A percentile compares a stretch with the other conserved stretches of the same genome.
These are phyloP conservation scores for Willowsia nigromaculata DNA, from an alignment of 2,888 invertebrate genomes.

Conservation along the genomic window DNA sequence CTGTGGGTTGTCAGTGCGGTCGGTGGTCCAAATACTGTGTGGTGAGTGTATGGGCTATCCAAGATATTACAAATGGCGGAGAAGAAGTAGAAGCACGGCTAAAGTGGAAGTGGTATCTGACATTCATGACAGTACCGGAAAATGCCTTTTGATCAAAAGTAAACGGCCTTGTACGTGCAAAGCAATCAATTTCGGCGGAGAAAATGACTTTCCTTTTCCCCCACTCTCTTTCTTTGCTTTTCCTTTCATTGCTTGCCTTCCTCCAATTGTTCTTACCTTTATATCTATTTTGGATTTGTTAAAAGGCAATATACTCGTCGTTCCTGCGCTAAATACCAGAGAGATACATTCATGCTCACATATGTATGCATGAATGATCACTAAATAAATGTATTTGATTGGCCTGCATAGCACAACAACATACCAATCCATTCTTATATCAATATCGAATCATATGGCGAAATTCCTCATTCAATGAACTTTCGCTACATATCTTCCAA, in stretches of 20 bases:
- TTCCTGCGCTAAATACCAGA: conserved; percentile 18
- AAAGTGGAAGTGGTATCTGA: conserved; percentile 34
- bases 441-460: not conserved
- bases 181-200: conserved; percentile 70
- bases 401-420: not conserved
- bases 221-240: conserved; percentile 57
- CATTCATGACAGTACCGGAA: conserved; percentile 68
- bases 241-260: conserved; percentile 5
- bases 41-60: not conserved
- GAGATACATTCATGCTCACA: not conserved
- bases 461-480: conserved; percentile 54
- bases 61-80: not conserved
- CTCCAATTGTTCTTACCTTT: conserved; percentile 2
- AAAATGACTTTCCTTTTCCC: conserved; percentile 68
- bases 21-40: not conserved
- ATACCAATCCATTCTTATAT: not conserved
- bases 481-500: conserved; percentile 41
- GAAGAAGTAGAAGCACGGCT: not conserved
- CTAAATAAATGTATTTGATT: not conserved
- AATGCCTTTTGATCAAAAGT: conserved; percentile 70
- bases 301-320: not conserved
- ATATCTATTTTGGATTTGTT: conserved; percentile 12
- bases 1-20: not conserved
- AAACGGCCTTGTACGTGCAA: conserved; percentile 65
- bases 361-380: not conserved